Evolutionary conservation across 2,888 invertebrate species (phyloP), one percentile per base, ranked within the genome.

Genomic region (Microctonus brassicae): DNA sequence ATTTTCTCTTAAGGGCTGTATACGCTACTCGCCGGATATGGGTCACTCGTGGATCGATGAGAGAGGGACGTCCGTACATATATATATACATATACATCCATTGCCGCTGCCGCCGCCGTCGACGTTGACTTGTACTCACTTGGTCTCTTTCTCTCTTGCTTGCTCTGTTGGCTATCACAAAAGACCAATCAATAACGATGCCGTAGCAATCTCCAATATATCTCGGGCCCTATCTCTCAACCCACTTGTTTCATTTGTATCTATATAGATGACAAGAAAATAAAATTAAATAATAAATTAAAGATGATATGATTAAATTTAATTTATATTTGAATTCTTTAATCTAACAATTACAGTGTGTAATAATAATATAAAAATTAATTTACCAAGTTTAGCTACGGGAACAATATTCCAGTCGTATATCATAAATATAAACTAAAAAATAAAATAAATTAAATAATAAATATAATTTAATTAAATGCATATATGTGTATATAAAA

Each of bases 81-180:
- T 55, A 36, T 58, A 55, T 39, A 55, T 13, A n/a, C n/a, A n/a
- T n/a, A n/a, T n/a, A n/a, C n/a, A n/a, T n/a, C n/a, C n/a, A n/a
- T n/a, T n/a, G n/a, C n/a, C n/a, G n/a, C n/a, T n/a, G n/a, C n/a
- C n/a, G n/a, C 55, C 53, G 39, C 42, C 64, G 66, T 87, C 88
- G 1, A 89, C 89, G 73, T 90, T 90, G 87, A 72, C 75, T 69
- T 61, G 72, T 75, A 89, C 89, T 69, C 89, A 89, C 81, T 86
- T 88, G 75, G 89, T 1, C 89, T 88, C 72, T 89, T 89, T 83
- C 89, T 89, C 42, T 89, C 87, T 58, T 89, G 82, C 73, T 89
- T 88, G 83, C 89, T 89, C 70, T 89, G 89, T 75, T 89, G 89
- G 24, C 75, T 81, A 81, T 80, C 79, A 79, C 80, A 82, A 84